Base-by-base conservation (phyloP, 2,888 invertebrate genomes). In the Pocota personata region DNA sequence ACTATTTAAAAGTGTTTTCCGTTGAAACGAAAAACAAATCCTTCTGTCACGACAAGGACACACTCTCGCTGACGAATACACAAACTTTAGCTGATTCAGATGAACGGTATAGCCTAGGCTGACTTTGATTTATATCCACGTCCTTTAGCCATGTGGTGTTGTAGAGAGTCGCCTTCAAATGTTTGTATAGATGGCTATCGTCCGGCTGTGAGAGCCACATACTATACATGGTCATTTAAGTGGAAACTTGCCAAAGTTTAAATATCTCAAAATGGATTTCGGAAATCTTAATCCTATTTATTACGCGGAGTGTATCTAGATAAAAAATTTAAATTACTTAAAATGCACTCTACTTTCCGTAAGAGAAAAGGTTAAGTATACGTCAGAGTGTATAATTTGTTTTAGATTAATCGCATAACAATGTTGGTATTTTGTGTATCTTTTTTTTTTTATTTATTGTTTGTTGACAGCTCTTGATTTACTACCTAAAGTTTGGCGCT, bases 111-210 rank as follows among this genome's bases (percentile, higher is more conserved):
- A 64, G 40, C 66, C 21, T 50, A 6, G 50, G 55, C 55, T 83
- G 83, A 79, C 83, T 79, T 83, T 83, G 83, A 83, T 83, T 83
- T 83, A 83, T 78, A 64, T 6, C 46, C 40, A 16, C 43, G n/a
- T n/a, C 14, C 27, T 21, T 16, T n/a, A 30, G 19, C 5, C 30
- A 43, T 43, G 43, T 55, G 35, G 40, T 43, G 14, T 43, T 58
- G 43, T 35, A 3, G 8, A 2, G 14, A 69, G 43, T 64, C 37
- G 69, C 76, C 55, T 69, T 67, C 24, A 64, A 69, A 69, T 57
- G 64, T 77, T 82, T 66, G 32, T 27, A 37, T 37, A 46, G 57
- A 75, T 69, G 69, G 35, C 27, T 27, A 71, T 50, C 48, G 32
- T 27, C 21, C 1, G 21, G 3, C 35, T 10, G 14, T 10, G 6